These are phyloP conservation scores for Torymus tubicola DNA, from an alignment of 2,888 invertebrate genomes.

Conservation along the genomic window DNA sequence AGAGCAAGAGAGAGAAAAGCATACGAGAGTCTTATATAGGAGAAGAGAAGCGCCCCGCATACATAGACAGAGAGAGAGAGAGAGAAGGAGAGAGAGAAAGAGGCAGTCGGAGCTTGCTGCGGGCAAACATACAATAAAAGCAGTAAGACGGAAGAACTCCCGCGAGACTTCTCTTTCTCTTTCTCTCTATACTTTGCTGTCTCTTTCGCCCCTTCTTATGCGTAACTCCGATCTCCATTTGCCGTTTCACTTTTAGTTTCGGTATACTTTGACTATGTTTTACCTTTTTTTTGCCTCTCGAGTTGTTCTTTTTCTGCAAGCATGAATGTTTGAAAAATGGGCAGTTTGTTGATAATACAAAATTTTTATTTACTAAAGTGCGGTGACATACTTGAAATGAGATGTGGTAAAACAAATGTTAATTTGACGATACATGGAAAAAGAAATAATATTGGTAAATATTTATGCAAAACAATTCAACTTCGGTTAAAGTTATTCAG, in stretches of 20 bases:
- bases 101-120: constrained; percentile 55
- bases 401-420: too few relatives aligned
- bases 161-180: constrained; percentile 65
- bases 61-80: constrained; percentile 46
- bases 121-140: constrained; percentile 69
- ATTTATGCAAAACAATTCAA: too few relatives aligned
- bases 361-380: too few relatives aligned
- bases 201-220: constrained; percentile 37
- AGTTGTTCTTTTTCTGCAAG: not conserved
- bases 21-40: constrained; percentile 27
- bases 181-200: constrained; percentile 48
- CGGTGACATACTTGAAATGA: too few relatives aligned
- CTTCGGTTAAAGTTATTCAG: too few relatives aligned
- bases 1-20: not conserved
- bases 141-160: constrained; percentile 67
- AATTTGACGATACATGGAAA: too few relatives aligned
- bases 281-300: constrained; percentile 14
- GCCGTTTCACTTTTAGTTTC: constrained; percentile 48
- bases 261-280: constrained; percentile 22
- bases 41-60: constrained; percentile 1
- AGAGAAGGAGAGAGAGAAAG: constrained; percentile 16
- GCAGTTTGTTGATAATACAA: too few relatives aligned
- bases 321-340: too few relatives aligned
- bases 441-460: too few relatives aligned
- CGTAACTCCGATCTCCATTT: constrained; percentile 58